These are phyloP conservation scores for Petroica traversi DNA, from an alignment of 2,113 vertebrate species.

Conservation along the genomic window DNA sequence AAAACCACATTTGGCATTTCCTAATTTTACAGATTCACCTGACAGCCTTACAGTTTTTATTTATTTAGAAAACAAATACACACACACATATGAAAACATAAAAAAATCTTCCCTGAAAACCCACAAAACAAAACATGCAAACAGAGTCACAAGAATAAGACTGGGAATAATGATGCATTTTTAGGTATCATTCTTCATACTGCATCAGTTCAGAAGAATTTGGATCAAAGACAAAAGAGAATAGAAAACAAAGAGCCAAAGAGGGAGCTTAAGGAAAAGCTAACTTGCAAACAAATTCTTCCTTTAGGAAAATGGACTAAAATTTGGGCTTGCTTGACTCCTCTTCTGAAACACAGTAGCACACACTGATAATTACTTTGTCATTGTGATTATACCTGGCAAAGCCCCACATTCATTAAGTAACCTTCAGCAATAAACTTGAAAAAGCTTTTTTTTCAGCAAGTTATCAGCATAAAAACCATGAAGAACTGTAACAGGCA, in stretches of 20 bases:
- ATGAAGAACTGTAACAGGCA: neutral
- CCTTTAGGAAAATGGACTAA: neutral
- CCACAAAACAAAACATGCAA: neutral
- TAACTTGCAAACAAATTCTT: rapidly evolving
- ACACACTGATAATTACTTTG: neutral
- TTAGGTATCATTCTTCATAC: neutral
- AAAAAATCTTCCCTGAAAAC: neutral
- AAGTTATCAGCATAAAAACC: neutral
- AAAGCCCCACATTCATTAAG: neutral
- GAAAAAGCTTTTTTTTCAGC: neutral
- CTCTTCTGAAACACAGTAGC: neutral
- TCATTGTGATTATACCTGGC: neutral
- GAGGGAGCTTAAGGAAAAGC: neutral
- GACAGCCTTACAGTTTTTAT: neutral
- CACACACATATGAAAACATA: neutral
- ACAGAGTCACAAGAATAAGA: neutral
- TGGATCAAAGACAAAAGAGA: neutral
- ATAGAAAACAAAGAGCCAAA: neutral
- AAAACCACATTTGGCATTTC: neutral
- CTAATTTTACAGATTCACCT: neutral
- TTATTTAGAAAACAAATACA: neutral
- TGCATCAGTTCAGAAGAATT: neutral
- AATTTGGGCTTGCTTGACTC: neutral
- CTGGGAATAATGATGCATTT: neutral
- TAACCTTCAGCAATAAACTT: neutral